phyloP scores from a whole-genome alignment of 2,113 vertebrate species.

The Tursiops truncatus region DNA sequence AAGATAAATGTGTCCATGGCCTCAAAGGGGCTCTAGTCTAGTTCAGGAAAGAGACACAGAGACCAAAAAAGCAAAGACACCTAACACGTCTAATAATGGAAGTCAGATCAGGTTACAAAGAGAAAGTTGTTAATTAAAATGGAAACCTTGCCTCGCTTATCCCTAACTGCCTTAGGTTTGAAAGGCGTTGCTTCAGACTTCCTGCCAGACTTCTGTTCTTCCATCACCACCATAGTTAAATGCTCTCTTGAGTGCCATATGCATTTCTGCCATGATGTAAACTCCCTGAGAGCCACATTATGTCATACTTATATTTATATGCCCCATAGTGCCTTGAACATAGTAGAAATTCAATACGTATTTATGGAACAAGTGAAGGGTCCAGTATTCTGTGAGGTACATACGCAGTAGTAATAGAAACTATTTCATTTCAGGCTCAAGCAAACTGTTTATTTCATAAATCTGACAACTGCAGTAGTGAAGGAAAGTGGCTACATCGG shows the following conservation, averaged over 20 bases:
- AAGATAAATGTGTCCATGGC: not conserved
- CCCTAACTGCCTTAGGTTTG: not conserved
- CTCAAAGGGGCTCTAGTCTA: not conserved
- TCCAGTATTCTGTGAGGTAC: not conserved
- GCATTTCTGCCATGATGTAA: not conserved
- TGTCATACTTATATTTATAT: not conserved
- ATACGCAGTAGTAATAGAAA: not conserved
- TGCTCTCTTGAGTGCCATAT: not conserved
- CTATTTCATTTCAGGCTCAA: slow-evolving; percentile 1
- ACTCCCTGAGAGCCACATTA: not conserved
- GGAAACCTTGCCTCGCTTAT: not conserved
- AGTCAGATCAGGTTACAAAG: not conserved
- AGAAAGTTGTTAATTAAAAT: not conserved
- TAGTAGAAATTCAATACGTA: slow-evolving; percentile 6
- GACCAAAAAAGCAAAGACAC: not conserved
- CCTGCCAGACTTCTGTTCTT: not conserved
- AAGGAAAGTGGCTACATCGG: not conserved
- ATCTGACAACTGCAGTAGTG: not conserved
- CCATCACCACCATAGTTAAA: not conserved
- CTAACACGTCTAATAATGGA: not conserved
- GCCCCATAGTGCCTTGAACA: not conserved
- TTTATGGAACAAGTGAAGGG: not conserved
- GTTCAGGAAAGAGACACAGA: not conserved
- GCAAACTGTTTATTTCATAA: not conserved
- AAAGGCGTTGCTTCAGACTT: not conserved